A percentile compares a stretch with the other conserved stretches of the same genome.
Evolutionary conservation across 2,797 vertebrate species (phyloP).

Genomic region (Emys orbicularis): DNA sequence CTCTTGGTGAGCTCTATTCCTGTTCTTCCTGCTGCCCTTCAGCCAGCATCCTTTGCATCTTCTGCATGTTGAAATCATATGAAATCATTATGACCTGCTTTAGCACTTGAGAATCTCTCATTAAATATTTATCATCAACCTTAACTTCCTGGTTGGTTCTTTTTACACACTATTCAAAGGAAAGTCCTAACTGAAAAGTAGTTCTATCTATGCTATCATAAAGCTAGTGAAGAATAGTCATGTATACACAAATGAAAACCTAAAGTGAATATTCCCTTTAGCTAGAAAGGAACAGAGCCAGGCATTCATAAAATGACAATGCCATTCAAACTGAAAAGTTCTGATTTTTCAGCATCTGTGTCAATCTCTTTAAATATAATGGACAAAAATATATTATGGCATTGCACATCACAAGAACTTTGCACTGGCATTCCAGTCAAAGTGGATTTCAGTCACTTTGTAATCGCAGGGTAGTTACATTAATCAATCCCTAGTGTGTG

Average conservation of each 20-base stretch:
- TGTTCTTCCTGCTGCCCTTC: background rate
- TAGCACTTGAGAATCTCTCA: background rate
- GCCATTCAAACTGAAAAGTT: background rate
- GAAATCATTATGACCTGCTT: background rate
- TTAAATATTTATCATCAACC: background rate
- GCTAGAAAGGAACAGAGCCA: background rate
- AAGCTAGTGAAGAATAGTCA: background rate
- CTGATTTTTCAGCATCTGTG: background rate
- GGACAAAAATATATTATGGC: background rate
- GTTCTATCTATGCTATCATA: background rate
- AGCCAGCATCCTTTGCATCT: accelerated
- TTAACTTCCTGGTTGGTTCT: background rate
- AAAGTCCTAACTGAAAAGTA: background rate
- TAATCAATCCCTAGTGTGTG: too few relatives aligned
- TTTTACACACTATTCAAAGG: background rate
- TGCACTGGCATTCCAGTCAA: background rate
- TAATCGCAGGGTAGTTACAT: background rate
- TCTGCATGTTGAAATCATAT: background rate
- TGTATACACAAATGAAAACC: background rate
- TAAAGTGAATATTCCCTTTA: background rate
- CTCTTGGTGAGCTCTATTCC: too few relatives aligned
- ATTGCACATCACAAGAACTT: background rate
- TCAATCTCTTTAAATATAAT: background rate
- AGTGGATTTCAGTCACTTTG: conserved; percentile 11
- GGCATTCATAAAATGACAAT: background rate